These are phyloP conservation scores for Ptychodera flava DNA, from an alignment of 35 echinoderm and acorn worm genomes.

Conservation along the genomic window DNA sequence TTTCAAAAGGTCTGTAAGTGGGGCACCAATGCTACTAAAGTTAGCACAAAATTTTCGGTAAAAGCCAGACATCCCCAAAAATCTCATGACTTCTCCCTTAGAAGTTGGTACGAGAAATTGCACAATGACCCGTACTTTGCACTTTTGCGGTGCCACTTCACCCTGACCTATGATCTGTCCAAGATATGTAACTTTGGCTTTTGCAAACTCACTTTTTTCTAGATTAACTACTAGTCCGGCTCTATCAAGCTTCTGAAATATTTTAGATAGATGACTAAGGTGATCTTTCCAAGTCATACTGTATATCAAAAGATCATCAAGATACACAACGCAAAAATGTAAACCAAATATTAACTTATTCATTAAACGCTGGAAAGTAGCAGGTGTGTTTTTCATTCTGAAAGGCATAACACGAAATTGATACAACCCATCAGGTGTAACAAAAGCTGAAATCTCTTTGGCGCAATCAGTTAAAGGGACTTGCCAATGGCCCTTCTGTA, in stretches of 20 bases:
- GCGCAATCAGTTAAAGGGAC: constrained; percentile 45
- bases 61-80: constrained; percentile 62
- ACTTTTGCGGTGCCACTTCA: constrained; percentile 26
- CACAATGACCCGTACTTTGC: constrained; percentile 43
- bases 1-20: constrained; percentile 35
- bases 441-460: constrained; percentile 58
- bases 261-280: background rate
- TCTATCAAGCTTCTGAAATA: background rate
- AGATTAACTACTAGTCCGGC: background rate
- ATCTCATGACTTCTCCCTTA: constrained; percentile 46
- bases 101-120: constrained; percentile 22
- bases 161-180: constrained; percentile 39
- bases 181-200: constrained; percentile 13
- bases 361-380: constrained; percentile 44
- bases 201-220: constrained; percentile 31
- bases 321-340: constrained; percentile 12
- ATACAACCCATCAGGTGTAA: constrained; percentile 34
- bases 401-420: constrained; percentile 76
- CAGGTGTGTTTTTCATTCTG: constrained; percentile 66
- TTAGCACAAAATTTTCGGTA: constrained; percentile 61
- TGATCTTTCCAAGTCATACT: constrained; percentile 30
- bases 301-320: constrained; percentile 37
- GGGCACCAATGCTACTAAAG: constrained; percentile 26
- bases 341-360: constrained; percentile 18
- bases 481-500: constrained; percentile 74